Evolutionary conservation across 2,888 invertebrate species (phyloP), one percentile per base, ranked within the genome.

Genomic region (Sarcophaga variegata): DNA sequence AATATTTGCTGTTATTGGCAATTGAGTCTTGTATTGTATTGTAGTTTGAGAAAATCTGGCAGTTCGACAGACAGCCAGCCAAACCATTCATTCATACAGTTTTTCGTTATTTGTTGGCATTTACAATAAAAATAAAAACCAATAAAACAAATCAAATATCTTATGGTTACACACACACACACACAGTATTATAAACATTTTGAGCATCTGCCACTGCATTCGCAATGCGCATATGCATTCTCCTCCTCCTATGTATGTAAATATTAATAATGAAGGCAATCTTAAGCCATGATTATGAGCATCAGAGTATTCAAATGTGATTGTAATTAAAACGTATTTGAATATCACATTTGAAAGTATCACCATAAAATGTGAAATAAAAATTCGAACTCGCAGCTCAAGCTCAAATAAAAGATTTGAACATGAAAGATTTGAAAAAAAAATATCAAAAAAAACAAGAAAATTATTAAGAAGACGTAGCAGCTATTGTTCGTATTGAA

Each of bases 241-340:
- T 25, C 22, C 12, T 64, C 4, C 8, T 17, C n/a, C 4, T 12
- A 20, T 47, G 14, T 20, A 14, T 47, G 25, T 11, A 8, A 17
- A 75, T 76, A 59, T 75, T 47, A 78, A 70, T 81, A 59, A 25
- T 64, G 72, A 82, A 72, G 79, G 78, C 60, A 70, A 66, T 63
- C 79, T 64, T 69, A 69, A 76, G 80, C 70, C 54, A 14, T 14
- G 10, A 17, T 54, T 54, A 17, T 17, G 6, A 37, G 37, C 37
- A 37, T 37, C 37, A 37, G 37, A 37, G 37, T 37, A 72, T 77
- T 37, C 8, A 37, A 37, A 37, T 37, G 49, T 60, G 49, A 71
- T 83, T 63, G 62, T 83, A 86, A 86, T 86, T 83, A 83, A 83
- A 54, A 83, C 37, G 60, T 49, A 78, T 78, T 72, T 78, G 59